phyloP scores from a whole-genome alignment of 2,113 vertebrate species.

The Columba janthina region DNA sequence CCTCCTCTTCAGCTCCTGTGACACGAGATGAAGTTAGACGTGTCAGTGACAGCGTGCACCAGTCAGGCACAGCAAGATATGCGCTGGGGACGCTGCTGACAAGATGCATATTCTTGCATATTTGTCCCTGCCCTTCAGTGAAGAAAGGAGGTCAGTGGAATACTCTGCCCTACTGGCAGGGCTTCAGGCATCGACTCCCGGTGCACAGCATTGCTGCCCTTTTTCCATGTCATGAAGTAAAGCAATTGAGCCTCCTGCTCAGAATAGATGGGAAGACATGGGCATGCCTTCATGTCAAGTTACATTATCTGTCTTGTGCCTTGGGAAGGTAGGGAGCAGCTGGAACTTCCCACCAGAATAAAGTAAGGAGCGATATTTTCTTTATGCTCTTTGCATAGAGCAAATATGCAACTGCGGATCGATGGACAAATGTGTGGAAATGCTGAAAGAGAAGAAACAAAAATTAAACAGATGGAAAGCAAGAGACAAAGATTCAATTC shows the following conservation, averaged over 20 bases:
- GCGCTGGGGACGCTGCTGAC: not conserved
- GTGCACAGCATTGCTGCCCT: not conserved
- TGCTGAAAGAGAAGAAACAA: not conserved
- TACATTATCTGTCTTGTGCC: not conserved
- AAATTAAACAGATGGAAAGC: not conserved
- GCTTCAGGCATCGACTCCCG: not conserved
- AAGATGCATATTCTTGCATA: not conserved
- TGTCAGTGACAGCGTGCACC: not conserved
- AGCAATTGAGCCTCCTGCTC: not conserved
- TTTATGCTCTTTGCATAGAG: not conserved
- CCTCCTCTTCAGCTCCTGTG: not conserved
- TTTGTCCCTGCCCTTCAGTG: not conserved
- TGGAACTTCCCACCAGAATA: not conserved
- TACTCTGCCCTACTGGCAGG: rapidly evolving
- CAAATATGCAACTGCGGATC: not conserved
- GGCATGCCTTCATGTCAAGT: not conserved
- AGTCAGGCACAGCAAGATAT: not conserved
- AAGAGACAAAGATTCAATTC: not conserved
- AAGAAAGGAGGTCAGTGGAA: slow-evolving; percentile 4
- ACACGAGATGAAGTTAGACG: not conserved
- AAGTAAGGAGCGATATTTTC: not conserved
- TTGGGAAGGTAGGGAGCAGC: not conserved
- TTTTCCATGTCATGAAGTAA: not conserved
- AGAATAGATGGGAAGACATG: not conserved
- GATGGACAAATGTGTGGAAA: not conserved